phyloP scores from a whole-genome alignment of 2,113 vertebrate genomes.

The Hystrix brachyura region DNA sequence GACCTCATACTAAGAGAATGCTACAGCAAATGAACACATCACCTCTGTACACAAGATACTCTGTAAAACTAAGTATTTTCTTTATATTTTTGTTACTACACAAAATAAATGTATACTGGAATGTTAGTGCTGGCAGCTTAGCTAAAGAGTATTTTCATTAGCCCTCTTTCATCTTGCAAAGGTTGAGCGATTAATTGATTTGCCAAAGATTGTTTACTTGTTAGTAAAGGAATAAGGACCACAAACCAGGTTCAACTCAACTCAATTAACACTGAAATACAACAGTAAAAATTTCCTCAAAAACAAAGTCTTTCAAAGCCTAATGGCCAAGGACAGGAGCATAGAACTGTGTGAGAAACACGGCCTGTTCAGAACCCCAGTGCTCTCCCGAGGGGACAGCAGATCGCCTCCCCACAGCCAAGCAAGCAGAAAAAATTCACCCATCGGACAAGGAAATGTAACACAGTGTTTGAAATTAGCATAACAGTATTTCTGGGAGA shows the following conservation, averaged over 20 bases:
- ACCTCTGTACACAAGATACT: background rate
- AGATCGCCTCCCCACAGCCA: background rate
- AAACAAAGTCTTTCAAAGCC: background rate
- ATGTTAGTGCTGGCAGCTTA: slow-evolving; percentile 62
- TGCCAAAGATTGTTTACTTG: slow-evolving; percentile 54
- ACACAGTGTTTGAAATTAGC: slow-evolving; percentile 18
- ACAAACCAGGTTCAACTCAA: slow-evolving; percentile 45
- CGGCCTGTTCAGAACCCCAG: background rate
- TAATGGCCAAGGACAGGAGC: background rate
- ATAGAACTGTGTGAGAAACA: no score
- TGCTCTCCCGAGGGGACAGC: background rate
- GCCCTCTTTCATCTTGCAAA: slow-evolving; percentile 67
- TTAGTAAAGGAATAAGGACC: slow-evolving; percentile 70
- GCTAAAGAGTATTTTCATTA: slow-evolving; percentile 37
- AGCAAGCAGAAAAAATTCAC: slow-evolving; percentile 5
- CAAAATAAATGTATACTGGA: background rate
- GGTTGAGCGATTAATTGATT: slow-evolving; percentile 68
- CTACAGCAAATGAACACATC: background rate
- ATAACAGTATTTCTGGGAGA: background rate
- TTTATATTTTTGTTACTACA: slow-evolving; percentile 12
- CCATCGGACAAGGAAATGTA: background rate
- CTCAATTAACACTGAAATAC: background rate
- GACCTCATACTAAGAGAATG: background rate
- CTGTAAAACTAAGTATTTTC: background rate
- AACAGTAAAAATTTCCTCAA: slow-evolving; percentile 4